A percentile compares a stretch with the other conserved stretches of the same genome.
phyloP scores from a whole-genome alignment of 2,113 vertebrate genomes.

The Prunella fulvescens region DNA sequence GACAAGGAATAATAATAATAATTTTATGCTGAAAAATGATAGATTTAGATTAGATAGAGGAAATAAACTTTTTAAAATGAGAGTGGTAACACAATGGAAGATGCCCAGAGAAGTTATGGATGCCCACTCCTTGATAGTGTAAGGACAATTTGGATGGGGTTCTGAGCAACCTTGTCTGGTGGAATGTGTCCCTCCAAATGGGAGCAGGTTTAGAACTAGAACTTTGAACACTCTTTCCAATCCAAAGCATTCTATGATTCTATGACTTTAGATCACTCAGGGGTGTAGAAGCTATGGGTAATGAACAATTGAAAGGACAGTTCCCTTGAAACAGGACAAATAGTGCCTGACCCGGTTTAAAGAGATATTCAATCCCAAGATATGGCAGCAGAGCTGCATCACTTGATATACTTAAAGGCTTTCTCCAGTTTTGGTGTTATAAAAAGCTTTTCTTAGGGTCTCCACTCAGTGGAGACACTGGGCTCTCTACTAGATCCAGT shows the following conservation, averaged over 20 bases:
- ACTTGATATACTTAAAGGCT: background rate
- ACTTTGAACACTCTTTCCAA: background rate
- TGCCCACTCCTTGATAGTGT: accelerated
- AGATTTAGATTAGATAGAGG: background rate
- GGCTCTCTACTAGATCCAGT: background rate
- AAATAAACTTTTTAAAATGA: background rate
- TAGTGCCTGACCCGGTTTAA: background rate
- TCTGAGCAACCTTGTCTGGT: background rate
- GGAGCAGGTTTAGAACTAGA: background rate
- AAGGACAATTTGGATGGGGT: background rate
- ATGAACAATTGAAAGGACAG: background rate
- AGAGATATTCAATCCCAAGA: background rate
- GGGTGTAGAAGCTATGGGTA: background rate
- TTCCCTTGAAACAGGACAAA: background rate
- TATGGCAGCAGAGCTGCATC: background rate
- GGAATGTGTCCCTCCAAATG: background rate
- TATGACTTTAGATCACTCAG: background rate
- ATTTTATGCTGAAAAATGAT: background rate
- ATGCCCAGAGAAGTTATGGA: background rate
- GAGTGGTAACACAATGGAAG: background rate
- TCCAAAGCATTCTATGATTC: background rate
- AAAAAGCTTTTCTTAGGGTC: background rate
- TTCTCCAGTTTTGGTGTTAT: background rate
- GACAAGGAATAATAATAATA: background rate
- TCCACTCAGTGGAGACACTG: background rate